Evolutionary conservation across 2,888 invertebrate genomes (phyloP).

Genomic region (Phyto melanocephala): DNA sequence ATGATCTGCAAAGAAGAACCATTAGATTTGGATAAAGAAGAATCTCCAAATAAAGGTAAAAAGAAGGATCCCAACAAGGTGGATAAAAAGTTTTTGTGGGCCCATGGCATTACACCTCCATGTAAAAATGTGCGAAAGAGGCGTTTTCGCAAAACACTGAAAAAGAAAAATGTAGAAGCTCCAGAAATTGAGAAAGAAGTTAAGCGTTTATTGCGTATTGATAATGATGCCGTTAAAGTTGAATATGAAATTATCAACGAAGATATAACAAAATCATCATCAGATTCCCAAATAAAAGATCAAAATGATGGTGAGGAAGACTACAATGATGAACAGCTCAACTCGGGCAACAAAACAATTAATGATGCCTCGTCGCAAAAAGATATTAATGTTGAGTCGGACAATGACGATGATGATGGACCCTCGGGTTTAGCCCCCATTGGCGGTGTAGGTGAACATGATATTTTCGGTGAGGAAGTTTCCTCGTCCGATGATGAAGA

Average conservation of each 20-base stretch:
- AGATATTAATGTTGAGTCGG: constrained; percentile 76
- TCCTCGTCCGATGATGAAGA: constrained; percentile 92
- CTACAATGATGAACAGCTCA: constrained; percentile 73
- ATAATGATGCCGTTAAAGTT: constrained; percentile 94
- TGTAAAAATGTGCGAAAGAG: constrained; percentile 96
- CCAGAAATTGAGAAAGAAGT: constrained; percentile 99
- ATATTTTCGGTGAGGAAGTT: constrained; percentile 95
- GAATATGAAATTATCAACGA: constrained; percentile 94
- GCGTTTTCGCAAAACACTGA: constrained; percentile 94
- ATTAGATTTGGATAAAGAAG: constrained; percentile 84
- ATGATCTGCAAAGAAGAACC: constrained; percentile 94
- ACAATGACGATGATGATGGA: constrained; percentile 72
- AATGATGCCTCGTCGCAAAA: constrained; percentile 72
- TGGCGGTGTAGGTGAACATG: constrained; percentile 84
- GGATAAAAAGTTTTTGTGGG: constrained; percentile 95
- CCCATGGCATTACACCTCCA: constrained; percentile 97
- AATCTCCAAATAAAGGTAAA: constrained; percentile 87
- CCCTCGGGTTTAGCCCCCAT: constrained; percentile 69
- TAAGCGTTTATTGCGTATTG: constrained; percentile 91
- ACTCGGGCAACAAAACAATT: constrained; percentile 70
- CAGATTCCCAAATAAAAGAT: constrained; percentile 72
- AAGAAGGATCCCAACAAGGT: constrained; percentile 89
- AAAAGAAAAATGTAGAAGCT: constrained; percentile 97
- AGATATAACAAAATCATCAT: constrained; percentile 85
- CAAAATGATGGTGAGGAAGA: constrained; percentile 74